These are phyloP conservation scores for Thunnus maccoyii DNA, from an alignment of 2,113 vertebrate species.

Conservation along the genomic window DNA sequence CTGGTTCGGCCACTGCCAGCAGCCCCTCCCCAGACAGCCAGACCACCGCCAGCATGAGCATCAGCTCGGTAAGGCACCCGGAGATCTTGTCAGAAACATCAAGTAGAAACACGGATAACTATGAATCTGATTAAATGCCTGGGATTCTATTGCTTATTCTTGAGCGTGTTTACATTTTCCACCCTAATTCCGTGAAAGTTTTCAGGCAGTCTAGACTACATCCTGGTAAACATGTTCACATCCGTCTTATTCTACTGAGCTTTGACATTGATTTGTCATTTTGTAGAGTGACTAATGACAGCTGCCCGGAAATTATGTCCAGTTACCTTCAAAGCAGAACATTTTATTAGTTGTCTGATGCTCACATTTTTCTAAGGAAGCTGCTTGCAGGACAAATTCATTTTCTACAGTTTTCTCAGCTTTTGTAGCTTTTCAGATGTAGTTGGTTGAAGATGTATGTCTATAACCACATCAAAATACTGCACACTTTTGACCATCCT, in stretches of 20 bases:
- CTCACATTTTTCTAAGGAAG: not conserved
- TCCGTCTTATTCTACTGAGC: not conserved
- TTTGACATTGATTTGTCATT: not conserved
- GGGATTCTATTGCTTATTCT: constrained; percentile 31
- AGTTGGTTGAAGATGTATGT: not conserved
- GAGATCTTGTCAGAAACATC: not conserved
- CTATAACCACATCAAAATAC: not conserved
- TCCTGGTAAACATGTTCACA: constrained; percentile 17
- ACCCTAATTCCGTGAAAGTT: not conserved
- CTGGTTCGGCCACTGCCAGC: constrained; percentile 85
- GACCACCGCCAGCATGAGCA: constrained; percentile 90
- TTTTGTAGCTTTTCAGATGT: not conserved
- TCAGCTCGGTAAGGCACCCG: constrained; percentile 90
- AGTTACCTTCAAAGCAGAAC: not conserved
- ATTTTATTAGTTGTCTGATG: not conserved
- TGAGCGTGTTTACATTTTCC: constrained; percentile 18
- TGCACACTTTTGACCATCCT: not conserved
- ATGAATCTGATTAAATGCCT: not conserved
- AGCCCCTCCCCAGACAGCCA: constrained; percentile 92
- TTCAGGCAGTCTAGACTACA: not conserved
- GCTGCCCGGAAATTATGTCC: too few species aligned
- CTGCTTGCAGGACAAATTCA: not conserved
- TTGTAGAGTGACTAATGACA: not conserved
- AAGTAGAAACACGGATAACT: not conserved
- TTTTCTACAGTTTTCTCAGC: not conserved